These are phyloP conservation scores for Epicampocera succincta DNA, from an alignment of 2,888 invertebrate species.

Conservation along the genomic window DNA sequence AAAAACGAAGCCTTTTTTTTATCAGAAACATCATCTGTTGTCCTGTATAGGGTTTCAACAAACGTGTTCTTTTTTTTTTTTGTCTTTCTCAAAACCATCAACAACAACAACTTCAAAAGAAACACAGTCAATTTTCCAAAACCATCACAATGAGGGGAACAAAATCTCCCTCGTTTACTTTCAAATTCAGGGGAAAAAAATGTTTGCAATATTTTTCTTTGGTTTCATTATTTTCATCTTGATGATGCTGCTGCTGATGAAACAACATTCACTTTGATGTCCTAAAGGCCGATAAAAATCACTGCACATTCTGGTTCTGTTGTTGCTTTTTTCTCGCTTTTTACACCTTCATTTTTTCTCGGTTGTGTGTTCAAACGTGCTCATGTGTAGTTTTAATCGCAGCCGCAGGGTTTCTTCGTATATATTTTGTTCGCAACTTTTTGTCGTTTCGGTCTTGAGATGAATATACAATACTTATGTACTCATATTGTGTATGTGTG, in stretches of 20 bases:
- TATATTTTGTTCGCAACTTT: slow-evolving; percentile 29
- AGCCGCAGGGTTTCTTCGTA: slow-evolving; percentile 62
- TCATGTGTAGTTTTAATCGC: slow-evolving; percentile 63
- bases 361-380: slow-evolving; percentile 55
- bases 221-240: slow-evolving; percentile 41
- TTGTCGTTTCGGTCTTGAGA: slow-evolving; percentile 26
- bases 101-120: slow-evolving; percentile 2
- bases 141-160: slow-evolving; percentile 12
- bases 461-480: neutral
- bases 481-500: neutral
- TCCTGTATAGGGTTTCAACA: slow-evolving; percentile 53
- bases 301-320: slow-evolving; percentile 45
- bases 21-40: slow-evolving; percentile 47
- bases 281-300: slow-evolving; percentile 67
- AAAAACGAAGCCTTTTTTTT: slow-evolving; percentile 26
- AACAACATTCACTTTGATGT: slow-evolving; percentile 57
- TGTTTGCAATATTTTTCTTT: slow-evolving; percentile 28
- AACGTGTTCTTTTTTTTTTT: neutral
- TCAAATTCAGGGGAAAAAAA: slow-evolving; percentile 30
- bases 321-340: slow-evolving; percentile 13
- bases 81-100: neutral
- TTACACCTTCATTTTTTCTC: slow-evolving; percentile 48
- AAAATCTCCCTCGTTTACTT: slow-evolving; percentile 28
- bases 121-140: slow-evolving; percentile 35
- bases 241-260: slow-evolving; percentile 4